Percentiles rank a stretch among this genome's conserved stretches.
These are phyloP conservation scores for Watsonalla cultraria DNA, from an alignment of 2,888 invertebrate species.

Conservation along the genomic window DNA sequence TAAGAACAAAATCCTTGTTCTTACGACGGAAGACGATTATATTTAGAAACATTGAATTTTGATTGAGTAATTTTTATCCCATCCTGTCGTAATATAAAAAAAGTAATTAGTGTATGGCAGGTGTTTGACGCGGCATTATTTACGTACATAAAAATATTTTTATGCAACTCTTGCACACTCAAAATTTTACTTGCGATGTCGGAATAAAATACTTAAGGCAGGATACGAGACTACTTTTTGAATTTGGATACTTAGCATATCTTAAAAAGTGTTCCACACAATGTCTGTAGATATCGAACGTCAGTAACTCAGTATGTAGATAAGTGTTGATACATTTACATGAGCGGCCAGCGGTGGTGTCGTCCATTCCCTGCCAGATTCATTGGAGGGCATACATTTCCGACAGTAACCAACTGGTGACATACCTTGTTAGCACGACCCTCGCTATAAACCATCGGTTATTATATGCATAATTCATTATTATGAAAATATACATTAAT, in stretches of 20 bases:
- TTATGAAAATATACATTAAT: no score
- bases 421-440: constrained; percentile 21
- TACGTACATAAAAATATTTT: not conserved
- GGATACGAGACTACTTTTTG: not conserved
- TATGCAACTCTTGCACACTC: not conserved
- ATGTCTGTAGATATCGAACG: not conserved
- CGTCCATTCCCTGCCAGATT: constrained; percentile 31
- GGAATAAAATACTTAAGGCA: not conserved
- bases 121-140: not conserved
- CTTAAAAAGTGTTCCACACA: not conserved
- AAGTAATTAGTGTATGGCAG: not conserved
- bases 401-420: constrained; percentile 28
- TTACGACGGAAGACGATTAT: no score
- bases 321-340: constrained; percentile 15
- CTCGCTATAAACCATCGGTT: constrained; percentile 23
- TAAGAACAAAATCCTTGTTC: no score
- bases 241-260: not conserved
- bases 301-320: constrained; percentile 1
- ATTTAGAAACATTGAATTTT: no score
- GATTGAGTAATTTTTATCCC: no score
- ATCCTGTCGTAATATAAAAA: no score
- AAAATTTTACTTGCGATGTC: not conserved
- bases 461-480: constrained; percentile 11
- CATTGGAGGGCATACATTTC: constrained; percentile 39
- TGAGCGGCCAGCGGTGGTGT: constrained; percentile 18